phyloP scores from a whole-genome alignment of 2,888 invertebrate genomes.

The Onchidella celtica region DNA sequence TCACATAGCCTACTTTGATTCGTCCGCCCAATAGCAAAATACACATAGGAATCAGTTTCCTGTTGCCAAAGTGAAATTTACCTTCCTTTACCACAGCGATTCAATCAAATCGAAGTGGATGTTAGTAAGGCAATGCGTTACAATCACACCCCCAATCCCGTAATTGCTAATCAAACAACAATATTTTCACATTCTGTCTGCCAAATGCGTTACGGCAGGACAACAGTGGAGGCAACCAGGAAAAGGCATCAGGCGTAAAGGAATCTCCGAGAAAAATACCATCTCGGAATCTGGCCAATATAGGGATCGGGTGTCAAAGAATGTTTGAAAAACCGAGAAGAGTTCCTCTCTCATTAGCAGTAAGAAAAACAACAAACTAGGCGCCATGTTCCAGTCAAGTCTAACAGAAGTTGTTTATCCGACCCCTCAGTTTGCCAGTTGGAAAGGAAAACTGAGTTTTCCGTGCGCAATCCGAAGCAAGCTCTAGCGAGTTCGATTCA shows the following conservation, averaged over 20 bases:
- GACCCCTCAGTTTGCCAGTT: slow-evolving; percentile 8
- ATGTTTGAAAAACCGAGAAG: slow-evolving; percentile 23
- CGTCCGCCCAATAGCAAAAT: no score
- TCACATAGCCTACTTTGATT: no score
- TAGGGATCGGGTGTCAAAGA: slow-evolving; percentile 46
- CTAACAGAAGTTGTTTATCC: slow-evolving; percentile 36
- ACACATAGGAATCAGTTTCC: no score
- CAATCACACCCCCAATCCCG: neutral
- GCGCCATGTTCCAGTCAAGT: slow-evolving; percentile 18
- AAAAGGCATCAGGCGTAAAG: neutral
- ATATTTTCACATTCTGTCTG: slow-evolving; percentile 10
- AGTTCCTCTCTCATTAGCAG: slow-evolving; percentile 44
- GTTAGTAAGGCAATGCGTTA: neutral
- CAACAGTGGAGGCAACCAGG: neutral
- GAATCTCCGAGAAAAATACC: slow-evolving; percentile 21
- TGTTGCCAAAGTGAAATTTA: no score
- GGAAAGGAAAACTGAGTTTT: slow-evolving; percentile 18
- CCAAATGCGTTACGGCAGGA: neutral
- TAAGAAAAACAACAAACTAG: slow-evolving; percentile 38
- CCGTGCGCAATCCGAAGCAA: slow-evolving; percentile 12
- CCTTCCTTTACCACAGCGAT: no score
- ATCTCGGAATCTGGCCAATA: slow-evolving; percentile 43
- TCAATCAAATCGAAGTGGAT: neutral
- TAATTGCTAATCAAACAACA: slow-evolving; percentile 36
- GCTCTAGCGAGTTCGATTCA: neutral